Percentiles rank a stretch among this genome's conserved stretches.
phyloP scores from a whole-genome alignment of 1,140 invertebrate genomes.

The Phymorhynchus buccinoides region DNA sequence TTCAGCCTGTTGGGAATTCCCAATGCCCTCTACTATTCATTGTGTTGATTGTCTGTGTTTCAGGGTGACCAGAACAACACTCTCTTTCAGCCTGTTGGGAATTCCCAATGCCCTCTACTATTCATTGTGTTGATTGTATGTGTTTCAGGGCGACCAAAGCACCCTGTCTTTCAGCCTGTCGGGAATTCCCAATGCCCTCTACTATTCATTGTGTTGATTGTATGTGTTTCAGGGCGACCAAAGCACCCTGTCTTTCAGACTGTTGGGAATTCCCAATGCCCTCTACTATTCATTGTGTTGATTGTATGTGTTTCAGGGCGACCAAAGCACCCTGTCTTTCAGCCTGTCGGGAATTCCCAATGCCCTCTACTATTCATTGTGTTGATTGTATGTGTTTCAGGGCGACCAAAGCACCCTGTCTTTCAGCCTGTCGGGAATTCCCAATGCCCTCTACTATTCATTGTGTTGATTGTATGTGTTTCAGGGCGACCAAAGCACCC shows the following conservation, averaged over 20 bases:
- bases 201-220: too few species aligned
- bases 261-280: neutral
- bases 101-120: neutral
- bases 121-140: too few species aligned
- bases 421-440: neutral
- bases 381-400: neutral
- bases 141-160: neutral
- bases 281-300: too few species aligned
- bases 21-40: too few species aligned
- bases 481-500: neutral
- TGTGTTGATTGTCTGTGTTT: neutral
- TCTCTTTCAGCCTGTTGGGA: neutral
- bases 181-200: neutral
- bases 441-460: neutral
- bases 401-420: neutral
- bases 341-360: neutral
- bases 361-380: too few species aligned
- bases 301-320: neutral
- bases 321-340: neutral
- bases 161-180: neutral
- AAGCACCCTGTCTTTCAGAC: neutral
- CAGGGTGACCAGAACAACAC: neutral
- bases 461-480: neutral
- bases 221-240: neutral
- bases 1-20: neutral